phyloP scores from a whole-genome alignment of 2,797 vertebrate species.

The Gorsachius magnificus region DNA sequence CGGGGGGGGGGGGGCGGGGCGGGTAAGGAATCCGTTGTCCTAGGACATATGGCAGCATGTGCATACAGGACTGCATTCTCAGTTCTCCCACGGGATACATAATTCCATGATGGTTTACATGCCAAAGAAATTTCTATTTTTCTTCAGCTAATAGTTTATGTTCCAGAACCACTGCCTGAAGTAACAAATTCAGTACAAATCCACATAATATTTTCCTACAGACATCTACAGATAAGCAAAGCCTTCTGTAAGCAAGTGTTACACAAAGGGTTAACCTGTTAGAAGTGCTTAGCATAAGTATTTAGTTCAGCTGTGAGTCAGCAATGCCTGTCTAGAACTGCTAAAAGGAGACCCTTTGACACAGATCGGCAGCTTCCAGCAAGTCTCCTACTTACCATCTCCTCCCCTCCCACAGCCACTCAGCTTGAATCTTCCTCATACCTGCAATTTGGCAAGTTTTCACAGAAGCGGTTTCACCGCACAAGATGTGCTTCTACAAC shows the following conservation, averaged over 20 bases:
- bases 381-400: slow-evolving; percentile 18
- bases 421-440: slow-evolving; percentile 8
- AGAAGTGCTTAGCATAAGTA: not conserved
- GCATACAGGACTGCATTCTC: not conserved
- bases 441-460: not conserved
- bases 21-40: not conserved
- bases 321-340: slow-evolving; percentile 46
- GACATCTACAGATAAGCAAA: not conserved
- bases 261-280: slow-evolving; percentile 16
- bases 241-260: not conserved
- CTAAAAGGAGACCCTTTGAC: slow-evolving; percentile 42
- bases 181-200: not conserved
- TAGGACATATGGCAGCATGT: not conserved
- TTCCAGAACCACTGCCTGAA: not conserved
- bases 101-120: slow-evolving; percentile 2
- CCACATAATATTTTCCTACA: not conserved
- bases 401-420: not conserved
- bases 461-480: slow-evolving; percentile 7
- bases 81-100: slow-evolving; percentile 6
- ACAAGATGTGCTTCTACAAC: not conserved
- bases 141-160: not conserved
- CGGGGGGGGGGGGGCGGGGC: no score
- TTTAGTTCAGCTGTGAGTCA: slow-evolving; percentile 53
- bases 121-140: slow-evolving; percentile 22
- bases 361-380: slow-evolving; percentile 42